Conservation (phyloP, 92 coral and sea anemone genomes). For the Phenganax stokvisi region DNA sequence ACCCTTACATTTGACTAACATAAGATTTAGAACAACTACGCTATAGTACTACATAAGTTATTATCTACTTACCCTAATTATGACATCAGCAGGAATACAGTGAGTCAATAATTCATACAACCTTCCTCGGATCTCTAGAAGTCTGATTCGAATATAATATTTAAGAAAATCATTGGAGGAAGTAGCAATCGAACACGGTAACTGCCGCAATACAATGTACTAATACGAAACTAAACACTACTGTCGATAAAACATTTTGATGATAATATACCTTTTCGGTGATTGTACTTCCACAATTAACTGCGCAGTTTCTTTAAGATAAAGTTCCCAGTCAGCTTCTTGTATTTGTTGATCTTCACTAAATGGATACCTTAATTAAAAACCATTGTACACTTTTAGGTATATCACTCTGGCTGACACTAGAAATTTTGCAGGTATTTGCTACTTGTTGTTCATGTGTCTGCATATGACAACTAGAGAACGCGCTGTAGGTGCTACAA, state of each 20-base stretch:
- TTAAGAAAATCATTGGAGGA: neutral
- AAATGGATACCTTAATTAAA: constrained; percentile 78
- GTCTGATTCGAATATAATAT: constrained; percentile 41
- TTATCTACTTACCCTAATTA: constrained; percentile 60
- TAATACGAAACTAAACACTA: neutral
- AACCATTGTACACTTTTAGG: neutral
- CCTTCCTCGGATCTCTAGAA: constrained; percentile 74
- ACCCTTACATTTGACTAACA: too few relatives aligned
- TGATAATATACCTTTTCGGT: constrained; percentile 65
- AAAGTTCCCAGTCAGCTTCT: constrained; percentile 98
- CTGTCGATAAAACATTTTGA: too few relatives aligned
- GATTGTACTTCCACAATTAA: constrained; percentile 88
- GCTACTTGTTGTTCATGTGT: too few relatives aligned
- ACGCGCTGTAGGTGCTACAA: too few relatives aligned
- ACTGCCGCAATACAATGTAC: neutral
- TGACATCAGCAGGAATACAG: constrained; percentile 92
- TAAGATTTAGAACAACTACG: too few relatives aligned
- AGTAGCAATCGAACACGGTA: neutral
- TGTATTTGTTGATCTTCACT: constrained; percentile 82
- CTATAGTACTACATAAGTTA: too few relatives aligned
- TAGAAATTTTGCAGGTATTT: too few relatives aligned
- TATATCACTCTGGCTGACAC: too few relatives aligned
- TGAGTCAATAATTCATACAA: constrained; percentile 85
- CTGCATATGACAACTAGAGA: too few relatives aligned
- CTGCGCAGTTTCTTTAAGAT: constrained; percentile 88